phyloP scores from a whole-genome alignment of 2,888 invertebrate species.

The Brachyptera risi region DNA sequence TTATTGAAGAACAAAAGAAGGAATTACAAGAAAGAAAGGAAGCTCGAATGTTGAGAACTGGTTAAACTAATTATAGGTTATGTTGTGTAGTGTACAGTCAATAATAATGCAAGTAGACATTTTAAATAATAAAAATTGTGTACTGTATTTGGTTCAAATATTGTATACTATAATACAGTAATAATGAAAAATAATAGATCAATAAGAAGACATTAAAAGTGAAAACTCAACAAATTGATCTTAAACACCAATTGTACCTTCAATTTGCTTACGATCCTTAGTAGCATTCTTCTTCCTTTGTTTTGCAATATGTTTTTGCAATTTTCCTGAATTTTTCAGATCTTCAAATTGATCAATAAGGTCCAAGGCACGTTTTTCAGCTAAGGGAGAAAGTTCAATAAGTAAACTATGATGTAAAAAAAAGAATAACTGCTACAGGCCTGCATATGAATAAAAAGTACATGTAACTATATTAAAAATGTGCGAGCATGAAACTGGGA shows the following conservation, averaged over 20 bases:
- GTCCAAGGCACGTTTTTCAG: constrained; percentile 69
- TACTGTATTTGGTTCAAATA: no score
- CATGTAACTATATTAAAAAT: no score
- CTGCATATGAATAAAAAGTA: no score
- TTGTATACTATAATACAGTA: neutral
- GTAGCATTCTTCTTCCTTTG: constrained; percentile 68
- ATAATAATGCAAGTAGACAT: neutral
- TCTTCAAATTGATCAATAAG: constrained; percentile 77
- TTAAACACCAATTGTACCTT: neutral
- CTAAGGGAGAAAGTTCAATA: constrained; percentile 51
- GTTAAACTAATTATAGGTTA: constrained; percentile 39
- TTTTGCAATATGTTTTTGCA: constrained; percentile 77
- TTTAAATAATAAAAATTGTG: neutral
- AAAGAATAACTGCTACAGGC: no score
- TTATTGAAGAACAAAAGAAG: constrained; percentile 70
- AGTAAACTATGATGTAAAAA: no score
- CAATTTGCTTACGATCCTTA: constrained; percentile 41
- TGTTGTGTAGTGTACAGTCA: neutral
- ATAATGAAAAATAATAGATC: neutral
- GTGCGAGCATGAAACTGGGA: no score
- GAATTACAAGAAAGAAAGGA: constrained; percentile 78
- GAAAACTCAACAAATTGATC: neutral
- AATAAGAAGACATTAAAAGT: neutral
- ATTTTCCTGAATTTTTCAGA: constrained; percentile 68
- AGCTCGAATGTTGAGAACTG: constrained; percentile 86